A percentile compares a stretch with the other conserved stretches of the same genome.
Conservation (phyloP, 2,113 vertebrate genomes). For the Trematomus loennbergii region DNA sequence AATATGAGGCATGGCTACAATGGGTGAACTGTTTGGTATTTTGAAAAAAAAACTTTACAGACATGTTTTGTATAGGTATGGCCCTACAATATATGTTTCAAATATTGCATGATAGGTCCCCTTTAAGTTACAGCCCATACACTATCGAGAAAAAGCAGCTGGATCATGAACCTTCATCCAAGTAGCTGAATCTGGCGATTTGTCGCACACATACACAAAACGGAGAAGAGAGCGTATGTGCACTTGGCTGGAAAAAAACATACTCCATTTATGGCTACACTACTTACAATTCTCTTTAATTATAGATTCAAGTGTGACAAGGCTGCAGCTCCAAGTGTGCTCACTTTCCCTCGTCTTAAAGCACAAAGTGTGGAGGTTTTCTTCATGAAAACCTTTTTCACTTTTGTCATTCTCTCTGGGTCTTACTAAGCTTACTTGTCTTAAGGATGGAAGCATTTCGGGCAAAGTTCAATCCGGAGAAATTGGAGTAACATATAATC, state of each 20-base stretch:
- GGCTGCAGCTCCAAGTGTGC: constrained; percentile 54
- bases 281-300: constrained; percentile 78
- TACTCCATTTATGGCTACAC: constrained; percentile 68
- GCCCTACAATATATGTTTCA: too few relatives aligned
- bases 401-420: constrained; percentile 28
- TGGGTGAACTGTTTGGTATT: too few relatives aligned
- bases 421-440: constrained; percentile 11
- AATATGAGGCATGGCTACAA: too few relatives aligned
- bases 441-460: neutral
- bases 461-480: constrained; percentile 37
- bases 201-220: constrained; percentile 38
- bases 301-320: constrained; percentile 75
- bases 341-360: constrained; percentile 49
- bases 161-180: constrained; percentile 45
- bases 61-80: too few relatives aligned
- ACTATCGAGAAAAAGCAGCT: constrained; percentile 27
- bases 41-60: too few relatives aligned
- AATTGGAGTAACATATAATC: constrained; percentile 13
- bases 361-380: constrained; percentile 39
- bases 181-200: constrained; percentile 54
- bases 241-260: constrained; percentile 66
- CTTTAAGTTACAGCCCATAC: constrained; percentile 45
- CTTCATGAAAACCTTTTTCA: constrained; percentile 15
- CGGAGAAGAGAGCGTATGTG: constrained; percentile 27
- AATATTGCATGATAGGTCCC: too few relatives aligned